phyloP scores from a whole-genome alignment of 2,113 vertebrate genomes.

The Atrichornis clamosus region DNA sequence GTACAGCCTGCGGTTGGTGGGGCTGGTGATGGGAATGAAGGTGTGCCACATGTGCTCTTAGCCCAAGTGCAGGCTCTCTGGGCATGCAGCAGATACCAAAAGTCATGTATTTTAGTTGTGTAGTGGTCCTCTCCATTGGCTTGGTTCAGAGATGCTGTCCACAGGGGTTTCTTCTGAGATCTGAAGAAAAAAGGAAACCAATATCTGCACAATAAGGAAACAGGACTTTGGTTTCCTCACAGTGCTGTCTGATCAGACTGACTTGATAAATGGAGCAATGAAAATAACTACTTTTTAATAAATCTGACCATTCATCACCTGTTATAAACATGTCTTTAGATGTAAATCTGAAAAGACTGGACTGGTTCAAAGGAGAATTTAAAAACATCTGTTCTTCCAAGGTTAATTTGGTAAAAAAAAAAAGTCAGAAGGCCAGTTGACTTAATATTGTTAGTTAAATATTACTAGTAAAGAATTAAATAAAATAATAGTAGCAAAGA shows the following conservation, averaged over 20 bases:
- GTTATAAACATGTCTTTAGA: background rate
- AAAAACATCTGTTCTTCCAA: background rate
- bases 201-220: background rate
- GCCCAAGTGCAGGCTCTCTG: background rate
- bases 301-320: background rate
- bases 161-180: background rate
- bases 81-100: background rate
- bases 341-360: background rate
- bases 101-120: background rate
- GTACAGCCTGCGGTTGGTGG: background rate
- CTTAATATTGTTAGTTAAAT: background rate
- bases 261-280: background rate
- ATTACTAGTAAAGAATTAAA: background rate
- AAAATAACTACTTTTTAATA: background rate
- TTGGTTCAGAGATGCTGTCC: background rate
- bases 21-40: background rate
- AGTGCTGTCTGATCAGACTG: background rate
- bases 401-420: background rate
- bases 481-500: background rate
- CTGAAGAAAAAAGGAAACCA: background rate
- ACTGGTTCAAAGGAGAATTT: background rate
- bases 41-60: background rate
- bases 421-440: background rate
- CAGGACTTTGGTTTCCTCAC: background rate
- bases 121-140: background rate